These are phyloP conservation scores for Heptranchias perlo DNA, from an alignment of 2,113 vertebrate genomes.

Conservation along the genomic window DNA sequence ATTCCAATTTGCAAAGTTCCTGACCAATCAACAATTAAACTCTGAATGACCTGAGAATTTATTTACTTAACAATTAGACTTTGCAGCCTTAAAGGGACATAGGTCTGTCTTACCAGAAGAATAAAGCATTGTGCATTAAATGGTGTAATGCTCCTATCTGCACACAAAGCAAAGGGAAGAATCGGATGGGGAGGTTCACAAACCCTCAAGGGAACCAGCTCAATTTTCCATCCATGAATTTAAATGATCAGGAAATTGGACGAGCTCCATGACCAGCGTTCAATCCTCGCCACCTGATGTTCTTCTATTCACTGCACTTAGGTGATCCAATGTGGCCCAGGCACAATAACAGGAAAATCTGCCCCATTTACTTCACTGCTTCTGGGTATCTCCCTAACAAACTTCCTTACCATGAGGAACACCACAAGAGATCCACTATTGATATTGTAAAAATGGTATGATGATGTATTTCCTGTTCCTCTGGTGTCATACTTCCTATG, in stretches of 20 bases:
- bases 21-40: not conserved
- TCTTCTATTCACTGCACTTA: not conserved
- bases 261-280: not conserved
- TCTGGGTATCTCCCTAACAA: not conserved
- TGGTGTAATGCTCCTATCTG: not conserved
- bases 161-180: no score
- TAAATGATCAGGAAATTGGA: not conserved
- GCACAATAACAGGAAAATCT: not conserved
- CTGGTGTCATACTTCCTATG: not conserved
- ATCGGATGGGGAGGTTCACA: no score
- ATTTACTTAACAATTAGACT: not conserved
- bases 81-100: not conserved
- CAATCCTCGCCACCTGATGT: not conserved
- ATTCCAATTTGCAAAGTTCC: not conserved
- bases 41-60: not conserved
- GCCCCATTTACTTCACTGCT: not conserved
- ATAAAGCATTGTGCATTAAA: not conserved
- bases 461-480: not conserved
- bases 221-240: not conserved
- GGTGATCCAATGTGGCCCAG: not conserved
- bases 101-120: not conserved
- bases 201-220: not conserved
- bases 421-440: not conserved
- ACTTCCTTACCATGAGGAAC: not conserved
- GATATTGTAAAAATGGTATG: not conserved